Base-by-base conservation (phyloP, 2,113 vertebrate genomes). In the Hippocampus abdominalis region DNA sequence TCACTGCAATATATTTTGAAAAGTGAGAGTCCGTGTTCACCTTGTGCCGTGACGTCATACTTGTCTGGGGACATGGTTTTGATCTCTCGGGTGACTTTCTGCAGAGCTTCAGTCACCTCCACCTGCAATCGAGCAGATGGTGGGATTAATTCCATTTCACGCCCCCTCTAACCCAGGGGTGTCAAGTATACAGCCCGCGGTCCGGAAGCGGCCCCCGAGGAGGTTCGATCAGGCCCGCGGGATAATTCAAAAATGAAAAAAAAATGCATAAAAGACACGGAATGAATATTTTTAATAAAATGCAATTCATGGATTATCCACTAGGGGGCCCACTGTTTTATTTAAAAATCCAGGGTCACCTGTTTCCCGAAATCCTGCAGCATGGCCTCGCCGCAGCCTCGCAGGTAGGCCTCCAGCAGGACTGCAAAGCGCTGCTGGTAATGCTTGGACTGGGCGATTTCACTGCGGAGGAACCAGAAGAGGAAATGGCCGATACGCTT, bases 381-480 rank as follows among this genome's bases (percentile, higher is more conserved):
- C 96, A 98, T 97, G 60, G 92, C 93, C 5, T 91, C 93, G 15
- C 98, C 98, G 25, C 98, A 99, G 76, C 98, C 98, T 66, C 96
- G 89, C 32, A 99, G 91, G 74, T 98, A 98, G 20, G 96, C 95
- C 88, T 99, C 98, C 3, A 99, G 90, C 75, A 99, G 93, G 66
- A 99, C 95, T 0, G 96, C 95, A 7, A 97, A 99, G 64, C 98
- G 92, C 89, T 98, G 96, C 42, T 97, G 97, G 81, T 98, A 98
- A 79, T 99, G 96, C 93, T 95, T 95, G 53, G 97, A 99, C 81
- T 98, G 96, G n/a, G 96, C 96, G 18, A 99, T 99, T 91, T 99
- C 97, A 2, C 97, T 99, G 84, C 97, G 94, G 82, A 99, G 85
- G 88, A 98, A 98, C 97, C 97, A 99, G 90, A 99, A 99, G 76